Percentiles rank a stretch among this genome's conserved stretches.
phyloP scores from a whole-genome alignment of 37 sponge, comb jelly and placozoan genomes.

The Theonella swinhoei region DNA sequence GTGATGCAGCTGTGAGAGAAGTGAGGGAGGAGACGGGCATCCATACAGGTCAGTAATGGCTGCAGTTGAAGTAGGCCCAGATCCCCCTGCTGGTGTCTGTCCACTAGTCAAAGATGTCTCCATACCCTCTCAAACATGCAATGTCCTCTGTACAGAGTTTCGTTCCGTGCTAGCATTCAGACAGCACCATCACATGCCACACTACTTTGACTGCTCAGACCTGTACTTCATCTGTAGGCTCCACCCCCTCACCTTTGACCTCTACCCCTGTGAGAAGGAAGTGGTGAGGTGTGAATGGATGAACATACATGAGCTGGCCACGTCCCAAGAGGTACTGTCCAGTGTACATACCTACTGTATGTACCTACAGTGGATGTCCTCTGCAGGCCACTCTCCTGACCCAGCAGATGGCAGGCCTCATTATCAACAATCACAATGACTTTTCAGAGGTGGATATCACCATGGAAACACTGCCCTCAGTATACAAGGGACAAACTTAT shows the following conservation, averaged over 20 bases:
- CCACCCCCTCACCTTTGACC: constrained; percentile 60
- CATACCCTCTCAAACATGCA: no score
- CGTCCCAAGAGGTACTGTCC: constrained; percentile 20
- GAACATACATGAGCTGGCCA: constrained; percentile 48
- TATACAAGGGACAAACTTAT: constrained; percentile 34
- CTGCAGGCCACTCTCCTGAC: not conserved
- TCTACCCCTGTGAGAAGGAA: constrained; percentile 72
- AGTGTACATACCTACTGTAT: constrained; percentile 49
- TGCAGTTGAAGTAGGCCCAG: no score
- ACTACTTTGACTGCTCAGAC: constrained; percentile 66
- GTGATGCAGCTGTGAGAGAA: constrained; percentile 80
- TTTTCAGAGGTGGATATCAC: constrained; percentile 32
- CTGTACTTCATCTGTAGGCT: constrained; percentile 83
- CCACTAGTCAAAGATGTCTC: not conserved
- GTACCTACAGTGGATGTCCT: no score
- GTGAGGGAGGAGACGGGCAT: constrained; percentile 88
- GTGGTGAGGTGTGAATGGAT: constrained; percentile 78
- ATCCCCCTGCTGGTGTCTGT: no score
- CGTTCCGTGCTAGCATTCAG: constrained; percentile 75
- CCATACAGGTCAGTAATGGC: constrained; percentile 60
- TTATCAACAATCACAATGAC: constrained; percentile 30
- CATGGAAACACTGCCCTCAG: not conserved
- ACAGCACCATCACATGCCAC: constrained; percentile 73
- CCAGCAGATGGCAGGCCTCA: constrained; percentile 9
- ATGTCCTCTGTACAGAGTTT: constrained; percentile 49